These are phyloP conservation scores for Drosophila murphyi DNA, from an alignment of 1,140 invertebrate species.

Conservation along the genomic window DNA sequence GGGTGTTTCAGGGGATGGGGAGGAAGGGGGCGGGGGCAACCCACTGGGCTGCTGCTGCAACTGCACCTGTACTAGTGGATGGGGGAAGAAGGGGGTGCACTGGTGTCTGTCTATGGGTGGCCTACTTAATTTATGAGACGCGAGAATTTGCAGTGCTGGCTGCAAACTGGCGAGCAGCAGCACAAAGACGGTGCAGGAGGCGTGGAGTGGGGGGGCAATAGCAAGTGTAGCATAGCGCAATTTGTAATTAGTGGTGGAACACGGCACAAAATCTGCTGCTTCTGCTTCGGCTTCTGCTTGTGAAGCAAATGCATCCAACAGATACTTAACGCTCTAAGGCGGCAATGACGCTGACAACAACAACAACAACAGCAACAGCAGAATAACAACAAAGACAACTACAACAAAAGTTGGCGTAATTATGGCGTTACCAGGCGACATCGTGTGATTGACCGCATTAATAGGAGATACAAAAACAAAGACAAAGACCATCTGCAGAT, in stretches of 20 bases:
- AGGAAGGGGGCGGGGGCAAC: constrained; percentile 32
- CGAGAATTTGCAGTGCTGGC: constrained; percentile 71
- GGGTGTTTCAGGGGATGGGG: not conserved
- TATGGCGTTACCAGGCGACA: constrained; percentile 51
- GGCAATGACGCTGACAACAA: constrained; percentile 36
- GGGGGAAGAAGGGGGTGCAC: constrained; percentile 14
- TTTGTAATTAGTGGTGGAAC: constrained; percentile 80
- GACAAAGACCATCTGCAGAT: constrained; percentile 8
- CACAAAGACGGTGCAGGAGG: not conserved
- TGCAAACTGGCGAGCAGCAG: constrained; percentile 16
- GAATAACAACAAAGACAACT: constrained; percentile 36
- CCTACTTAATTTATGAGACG: constrained; percentile 82
- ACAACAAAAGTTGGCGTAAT: constrained; percentile 54
- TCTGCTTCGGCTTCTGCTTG: too few species aligned
- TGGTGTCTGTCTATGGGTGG: constrained; percentile 71
- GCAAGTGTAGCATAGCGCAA: constrained; percentile 57
- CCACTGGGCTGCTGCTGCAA: constrained; percentile 51
- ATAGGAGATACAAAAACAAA: constrained; percentile 7
- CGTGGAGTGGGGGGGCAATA: not conserved
- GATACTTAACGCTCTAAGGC: constrained; percentile 63
- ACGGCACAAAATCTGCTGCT: constrained; percentile 66
- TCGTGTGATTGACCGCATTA: constrained; percentile 76
- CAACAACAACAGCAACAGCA: constrained; percentile 15
- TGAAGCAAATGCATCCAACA: constrained; percentile 68
- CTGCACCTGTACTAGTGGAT: constrained; percentile 28